phyloP scores from a whole-genome alignment of 2,888 invertebrate genomes.

The Halocaridina rubra region DNA sequence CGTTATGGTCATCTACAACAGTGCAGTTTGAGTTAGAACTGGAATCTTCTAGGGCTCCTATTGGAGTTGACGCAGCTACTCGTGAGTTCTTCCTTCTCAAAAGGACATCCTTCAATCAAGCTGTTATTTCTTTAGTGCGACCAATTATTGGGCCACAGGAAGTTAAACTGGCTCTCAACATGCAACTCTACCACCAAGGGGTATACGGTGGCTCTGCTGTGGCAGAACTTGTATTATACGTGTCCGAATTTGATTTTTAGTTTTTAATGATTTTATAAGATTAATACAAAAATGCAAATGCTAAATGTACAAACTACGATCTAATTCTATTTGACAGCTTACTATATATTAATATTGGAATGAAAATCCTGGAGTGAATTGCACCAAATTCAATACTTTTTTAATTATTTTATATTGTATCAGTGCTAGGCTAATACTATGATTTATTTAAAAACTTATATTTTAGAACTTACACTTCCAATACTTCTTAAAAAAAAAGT shows the following conservation, averaged over 20 bases:
- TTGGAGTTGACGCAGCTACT: slow-evolving; percentile 69
- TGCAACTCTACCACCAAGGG: slow-evolving; percentile 82
- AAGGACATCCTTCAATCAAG: slow-evolving; percentile 73
- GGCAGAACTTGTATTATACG: slow-evolving; percentile 86
- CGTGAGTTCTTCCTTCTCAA: slow-evolving; percentile 66
- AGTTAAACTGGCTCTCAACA: slow-evolving; percentile 85
- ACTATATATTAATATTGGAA: neutral
- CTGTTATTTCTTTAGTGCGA: slow-evolving; percentile 79
- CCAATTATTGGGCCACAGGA: slow-evolving; percentile 90
- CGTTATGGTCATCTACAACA: slow-evolving; percentile 77
- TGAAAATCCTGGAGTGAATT: no score
- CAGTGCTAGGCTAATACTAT: neutral
- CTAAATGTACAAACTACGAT: neutral
- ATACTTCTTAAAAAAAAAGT: no score
- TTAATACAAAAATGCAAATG: neutral
- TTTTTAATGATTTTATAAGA: neutral
- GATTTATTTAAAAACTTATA: no score
- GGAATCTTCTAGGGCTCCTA: slow-evolving; percentile 72
- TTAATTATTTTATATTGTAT: neutral
- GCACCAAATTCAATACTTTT: neutral
- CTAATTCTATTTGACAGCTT: neutral
- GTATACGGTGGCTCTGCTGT: slow-evolving; percentile 84
- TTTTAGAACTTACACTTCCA: no score
- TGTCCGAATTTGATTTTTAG: slow-evolving; percentile 85
- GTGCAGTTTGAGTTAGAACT: slow-evolving; percentile 83